Evolutionary conservation across 2,797 vertebrate species (phyloP).

Genomic region (Chelon labrosus): DNA sequence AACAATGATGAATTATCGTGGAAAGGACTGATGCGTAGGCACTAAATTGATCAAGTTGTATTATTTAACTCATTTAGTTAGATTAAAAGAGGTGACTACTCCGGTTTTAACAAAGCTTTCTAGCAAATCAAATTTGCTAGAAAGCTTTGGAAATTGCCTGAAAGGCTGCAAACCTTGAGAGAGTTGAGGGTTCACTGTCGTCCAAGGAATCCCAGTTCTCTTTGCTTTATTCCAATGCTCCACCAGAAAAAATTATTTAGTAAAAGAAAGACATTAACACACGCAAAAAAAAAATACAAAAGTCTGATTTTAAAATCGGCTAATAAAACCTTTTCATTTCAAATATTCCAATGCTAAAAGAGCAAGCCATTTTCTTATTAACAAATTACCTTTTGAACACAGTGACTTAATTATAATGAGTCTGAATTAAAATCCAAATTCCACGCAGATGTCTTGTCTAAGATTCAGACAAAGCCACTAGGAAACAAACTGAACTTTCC

Average conservation of each 20-base stretch:
- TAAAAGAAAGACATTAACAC: neutral
- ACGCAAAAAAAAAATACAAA: neutral
- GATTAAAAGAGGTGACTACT: neutral
- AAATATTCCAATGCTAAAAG: neutral
- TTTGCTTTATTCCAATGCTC: neutral
- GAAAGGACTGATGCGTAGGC: neutral
- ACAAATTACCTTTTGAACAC: neutral
- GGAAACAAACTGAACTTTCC: neutral
- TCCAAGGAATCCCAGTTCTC: neutral
- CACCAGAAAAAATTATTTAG: neutral
- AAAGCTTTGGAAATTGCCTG: slow-evolving; percentile 3
- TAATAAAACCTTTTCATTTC: neutral
- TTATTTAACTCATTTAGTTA: neutral
- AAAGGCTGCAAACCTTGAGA: slow-evolving; percentile 5
- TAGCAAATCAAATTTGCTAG: neutral
- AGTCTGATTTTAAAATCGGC: neutral
- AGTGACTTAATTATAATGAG: neutral
- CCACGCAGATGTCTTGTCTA: neutral
- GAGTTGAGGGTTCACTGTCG: neutral
- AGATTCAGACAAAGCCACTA: neutral
- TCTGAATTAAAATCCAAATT: neutral
- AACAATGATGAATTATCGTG: neutral
- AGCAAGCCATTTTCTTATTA: neutral
- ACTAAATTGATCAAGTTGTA: neutral
- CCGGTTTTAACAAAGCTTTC: neutral